Evolutionary conservation across 2,888 invertebrate species (phyloP).

Genomic region (Acrobeloides nanus): DNA sequence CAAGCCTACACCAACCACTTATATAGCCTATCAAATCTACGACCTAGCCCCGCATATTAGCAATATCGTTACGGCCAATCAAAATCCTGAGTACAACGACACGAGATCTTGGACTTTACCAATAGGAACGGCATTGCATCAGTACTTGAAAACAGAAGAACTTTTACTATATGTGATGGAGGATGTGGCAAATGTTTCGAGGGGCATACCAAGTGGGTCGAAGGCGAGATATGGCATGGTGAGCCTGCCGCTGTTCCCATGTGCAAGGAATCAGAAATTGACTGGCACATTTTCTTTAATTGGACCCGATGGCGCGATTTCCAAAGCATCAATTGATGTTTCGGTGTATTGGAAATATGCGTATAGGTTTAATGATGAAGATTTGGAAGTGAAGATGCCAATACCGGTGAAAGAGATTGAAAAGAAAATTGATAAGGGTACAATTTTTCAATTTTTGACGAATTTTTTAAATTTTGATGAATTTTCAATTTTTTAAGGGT

Average conservation of each 20-base stretch:
- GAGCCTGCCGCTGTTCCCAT: conserved; percentile 28
- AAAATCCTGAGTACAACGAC: conserved; percentile 24
- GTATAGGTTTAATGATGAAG: conserved; percentile 20
- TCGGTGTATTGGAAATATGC: conserved; percentile 24
- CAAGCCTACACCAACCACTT: conserved; percentile 9
- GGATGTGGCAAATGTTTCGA: conserved; percentile 21
- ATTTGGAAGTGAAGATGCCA: conserved; percentile 10
- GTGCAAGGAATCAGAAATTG: conserved; percentile 31
- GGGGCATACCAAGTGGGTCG: conserved; percentile 17
- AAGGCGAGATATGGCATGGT: conserved; percentile 24
- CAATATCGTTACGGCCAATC: conserved; percentile 1
- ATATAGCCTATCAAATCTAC: conserved; percentile 24
- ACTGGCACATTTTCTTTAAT: conserved; percentile 35
- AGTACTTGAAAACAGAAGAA: conserved; percentile 19
- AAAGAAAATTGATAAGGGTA: too few species aligned
- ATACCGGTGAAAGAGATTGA: background rate
- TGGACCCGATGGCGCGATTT: conserved; percentile 9
- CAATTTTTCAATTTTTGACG: too few species aligned
- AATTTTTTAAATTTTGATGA: too few species aligned
- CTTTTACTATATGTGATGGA: conserved; percentile 8
- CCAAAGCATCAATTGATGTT: conserved; percentile 22
- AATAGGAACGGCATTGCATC: conserved; percentile 17
- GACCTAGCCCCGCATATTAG: conserved; percentile 23
- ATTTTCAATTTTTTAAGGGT: too few species aligned
- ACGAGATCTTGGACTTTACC: conserved; percentile 17